Evolutionary conservation across 2,113 vertebrate species (phyloP).

Genomic region (Capreolus pygargus): DNA sequence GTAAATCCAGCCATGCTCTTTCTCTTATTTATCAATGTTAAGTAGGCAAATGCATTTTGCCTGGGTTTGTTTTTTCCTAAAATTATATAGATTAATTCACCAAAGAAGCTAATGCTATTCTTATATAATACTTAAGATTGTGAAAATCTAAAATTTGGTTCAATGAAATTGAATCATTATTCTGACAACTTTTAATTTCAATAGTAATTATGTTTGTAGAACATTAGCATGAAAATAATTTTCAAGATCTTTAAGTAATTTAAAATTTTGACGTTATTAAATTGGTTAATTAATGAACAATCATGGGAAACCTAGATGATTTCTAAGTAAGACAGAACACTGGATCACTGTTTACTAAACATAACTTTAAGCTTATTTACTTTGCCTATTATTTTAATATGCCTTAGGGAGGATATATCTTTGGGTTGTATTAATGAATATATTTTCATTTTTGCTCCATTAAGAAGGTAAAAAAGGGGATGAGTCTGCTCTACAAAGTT

Average conservation of each 20-base stretch:
- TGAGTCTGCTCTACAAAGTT: background rate
- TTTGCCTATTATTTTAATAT: conserved; percentile 29
- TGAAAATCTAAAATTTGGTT: conserved; percentile 14
- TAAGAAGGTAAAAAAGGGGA: conserved; percentile 5
- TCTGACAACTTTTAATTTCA: conserved; percentile 10
- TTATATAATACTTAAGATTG: background rate
- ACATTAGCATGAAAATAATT: conserved; percentile 8
- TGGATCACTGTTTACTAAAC: background rate
- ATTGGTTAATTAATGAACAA: conserved; percentile 28
- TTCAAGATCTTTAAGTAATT: background rate
- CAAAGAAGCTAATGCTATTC: background rate
- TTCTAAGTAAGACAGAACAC: background rate
- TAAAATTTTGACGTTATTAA: background rate
- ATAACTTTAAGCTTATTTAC: background rate
- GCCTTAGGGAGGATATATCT: background rate
- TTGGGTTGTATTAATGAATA: background rate
- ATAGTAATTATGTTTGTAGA: conserved; percentile 5
- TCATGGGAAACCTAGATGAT: background rate
- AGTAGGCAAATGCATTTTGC: background rate
- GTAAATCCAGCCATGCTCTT: background rate
- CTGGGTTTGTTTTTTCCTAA: background rate
- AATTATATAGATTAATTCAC: background rate
- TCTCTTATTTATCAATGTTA: conserved; percentile 14
- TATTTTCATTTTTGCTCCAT: conserved; percentile 1
- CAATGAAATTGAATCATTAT: background rate